phyloP scores from a whole-genome alignment of 2,797 vertebrate genomes.

The Geotrypetes seraphini region DNA sequence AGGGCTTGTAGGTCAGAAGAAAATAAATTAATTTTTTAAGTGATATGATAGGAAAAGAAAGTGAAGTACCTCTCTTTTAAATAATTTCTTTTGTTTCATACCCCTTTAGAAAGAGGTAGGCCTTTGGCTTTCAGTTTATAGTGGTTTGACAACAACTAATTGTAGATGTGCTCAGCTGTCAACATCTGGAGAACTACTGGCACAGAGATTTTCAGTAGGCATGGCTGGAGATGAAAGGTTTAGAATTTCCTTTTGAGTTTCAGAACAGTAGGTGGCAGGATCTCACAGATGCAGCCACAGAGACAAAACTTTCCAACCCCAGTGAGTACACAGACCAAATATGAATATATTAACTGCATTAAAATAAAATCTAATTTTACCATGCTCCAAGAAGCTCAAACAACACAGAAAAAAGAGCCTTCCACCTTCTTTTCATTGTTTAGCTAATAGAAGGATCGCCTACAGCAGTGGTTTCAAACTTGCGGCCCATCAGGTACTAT shows the following conservation, averaged over 20 bases:
- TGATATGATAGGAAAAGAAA: conserved; percentile 19
- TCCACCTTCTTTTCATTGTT: too few relatives aligned
- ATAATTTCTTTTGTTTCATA: conserved; percentile 1
- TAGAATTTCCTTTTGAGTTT: conserved; percentile 62
- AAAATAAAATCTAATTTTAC: conserved; percentile 18
- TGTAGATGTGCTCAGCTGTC: conserved; percentile 23
- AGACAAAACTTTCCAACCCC: conserved; percentile 50
- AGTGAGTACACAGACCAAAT: neutral
- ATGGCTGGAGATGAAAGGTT: conserved; percentile 45
- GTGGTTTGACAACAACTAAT: conserved; percentile 32
- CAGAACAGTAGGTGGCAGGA: conserved; percentile 55
- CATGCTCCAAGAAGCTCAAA: conserved; percentile 26
- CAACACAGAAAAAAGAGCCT: conserved; percentile 32
- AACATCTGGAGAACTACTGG: conserved; percentile 24
- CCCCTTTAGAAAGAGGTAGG: neutral
- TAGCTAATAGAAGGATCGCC: too few relatives aligned
- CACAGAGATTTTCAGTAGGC: conserved; percentile 50
- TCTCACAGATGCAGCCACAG: conserved; percentile 35
- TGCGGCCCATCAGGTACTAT: too few relatives aligned
- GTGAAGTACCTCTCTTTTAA: conserved; percentile 8
- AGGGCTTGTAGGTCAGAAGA: too few relatives aligned
- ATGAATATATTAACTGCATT: conserved; percentile 22
- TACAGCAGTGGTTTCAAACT: too few relatives aligned
- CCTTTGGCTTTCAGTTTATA: neutral
- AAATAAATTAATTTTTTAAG: conserved; percentile 24